Conservation (phyloP, 2,797 vertebrate genomes). For the Uromys caudimaculatus region DNA sequence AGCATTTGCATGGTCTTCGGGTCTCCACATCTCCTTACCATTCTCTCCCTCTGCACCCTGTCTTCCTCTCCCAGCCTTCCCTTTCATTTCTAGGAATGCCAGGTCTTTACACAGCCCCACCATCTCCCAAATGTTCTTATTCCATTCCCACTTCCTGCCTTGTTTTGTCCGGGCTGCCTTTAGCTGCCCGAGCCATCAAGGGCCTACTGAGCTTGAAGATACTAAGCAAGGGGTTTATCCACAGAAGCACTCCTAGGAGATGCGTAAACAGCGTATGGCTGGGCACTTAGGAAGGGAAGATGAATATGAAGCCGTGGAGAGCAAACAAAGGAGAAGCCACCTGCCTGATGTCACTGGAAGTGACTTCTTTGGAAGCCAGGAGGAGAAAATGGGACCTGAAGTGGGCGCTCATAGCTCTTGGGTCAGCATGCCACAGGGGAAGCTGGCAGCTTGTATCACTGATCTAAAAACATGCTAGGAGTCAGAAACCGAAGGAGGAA, state of each 20-base stretch:
- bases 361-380: not conserved
- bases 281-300: not conserved
- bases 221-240: not conserved
- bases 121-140: not conserved
- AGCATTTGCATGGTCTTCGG: fast-evolving
- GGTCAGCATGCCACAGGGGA: not conserved
- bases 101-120: not conserved
- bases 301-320: not conserved
- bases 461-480: not conserved
- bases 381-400: not conserved
- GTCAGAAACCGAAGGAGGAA: not conserved
- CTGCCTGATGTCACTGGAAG: no score
- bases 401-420: not conserved
- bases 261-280: no score
- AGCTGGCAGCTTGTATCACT: no score
- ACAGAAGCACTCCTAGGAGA: not conserved
- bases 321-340: not conserved
- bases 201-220: not conserved
- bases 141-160: not conserved
- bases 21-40: fast-evolving
- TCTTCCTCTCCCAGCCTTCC: not conserved
- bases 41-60: not conserved
- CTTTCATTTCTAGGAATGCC: not conserved
- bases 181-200: not conserved
- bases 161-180: not conserved